A percentile compares a stretch with the other conserved stretches of the same genome.
These are phyloP conservation scores for Hydrotaea diabolus DNA, from an alignment of 2,888 invertebrate genomes.

Conservation along the genomic window DNA sequence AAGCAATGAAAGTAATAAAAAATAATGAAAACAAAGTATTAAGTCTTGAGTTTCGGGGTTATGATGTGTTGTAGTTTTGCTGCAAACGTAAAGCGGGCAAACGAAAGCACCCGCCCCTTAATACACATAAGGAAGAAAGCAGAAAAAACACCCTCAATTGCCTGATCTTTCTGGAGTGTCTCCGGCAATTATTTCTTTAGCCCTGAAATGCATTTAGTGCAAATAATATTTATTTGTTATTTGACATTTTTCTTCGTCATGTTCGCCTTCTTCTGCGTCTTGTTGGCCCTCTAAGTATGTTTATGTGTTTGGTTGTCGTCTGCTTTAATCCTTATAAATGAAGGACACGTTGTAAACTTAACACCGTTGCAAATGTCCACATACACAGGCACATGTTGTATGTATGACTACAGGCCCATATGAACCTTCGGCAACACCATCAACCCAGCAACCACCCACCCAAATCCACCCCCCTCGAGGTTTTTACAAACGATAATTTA, in stretches of 20 bases:
- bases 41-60: slow-evolving; percentile 36
- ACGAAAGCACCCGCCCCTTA: slow-evolving; percentile 23
- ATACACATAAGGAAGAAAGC: slow-evolving; percentile 20
- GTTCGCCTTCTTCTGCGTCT: neutral
- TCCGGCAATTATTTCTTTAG: slow-evolving; percentile 7
- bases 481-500: slow-evolving; percentile 16
- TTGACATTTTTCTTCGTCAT: slow-evolving; percentile 33
- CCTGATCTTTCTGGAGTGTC: neutral
- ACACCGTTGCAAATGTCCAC: slow-evolving; percentile 56
- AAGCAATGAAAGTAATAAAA: slow-evolving; percentile 62
- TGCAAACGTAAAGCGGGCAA: neutral
- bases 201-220: slow-evolving; percentile 59
- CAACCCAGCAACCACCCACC: slow-evolving; percentile 23
- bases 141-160: slow-evolving; percentile 32
- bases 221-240: slow-evolving; percentile 64
- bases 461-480: slow-evolving; percentile 1
- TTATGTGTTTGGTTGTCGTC: slow-evolving; percentile 21
- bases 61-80: neutral
- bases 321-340: slow-evolving; percentile 67
- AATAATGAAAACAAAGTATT: slow-evolving; percentile 66
- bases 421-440: slow-evolving; percentile 8
- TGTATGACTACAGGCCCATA: neutral
- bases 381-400: slow-evolving; percentile 23
- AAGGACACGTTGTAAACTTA: slow-evolving; percentile 66
- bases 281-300: slow-evolving; percentile 32